Evolutionary conservation across 2,888 invertebrate genomes (phyloP), one percentile per base, ranked within the genome.

Genomic region (Hirtodrosophila alboralis): DNA sequence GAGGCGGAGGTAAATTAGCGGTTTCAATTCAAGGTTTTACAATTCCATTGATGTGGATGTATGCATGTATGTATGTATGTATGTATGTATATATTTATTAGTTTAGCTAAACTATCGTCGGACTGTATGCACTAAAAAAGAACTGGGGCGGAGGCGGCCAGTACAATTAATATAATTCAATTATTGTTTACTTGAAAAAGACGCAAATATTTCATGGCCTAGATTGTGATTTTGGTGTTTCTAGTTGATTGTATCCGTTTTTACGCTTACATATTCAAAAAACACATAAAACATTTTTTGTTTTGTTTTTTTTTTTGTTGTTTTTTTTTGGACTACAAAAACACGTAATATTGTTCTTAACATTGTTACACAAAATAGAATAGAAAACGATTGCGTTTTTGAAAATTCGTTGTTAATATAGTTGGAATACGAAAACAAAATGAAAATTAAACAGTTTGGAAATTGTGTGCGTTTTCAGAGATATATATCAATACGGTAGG

Each of bases 1-100:
- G 47, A 69, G 64, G 47, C 48, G 70, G 75, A 71, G 75, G 75
- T 70, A 70, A 75, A 58, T 37, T 70, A 63, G 53, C 65, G 75
- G 70, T 58, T 59, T 10, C 14, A 23, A 31, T 26, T 33, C 26
- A 41, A 28, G 40, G 37, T 16, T 49, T 27, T 38, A 53, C 26
- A 33, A 33, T 26, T 45, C 8, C 18, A n/a, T n/a, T n/a, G n/a
- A n/a, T n/a, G n/a, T n/a, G n/a, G n/a, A n/a, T n/a, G n/a, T n/a
- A n/a, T n/a, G n/a, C n/a, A n/a, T n/a, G n/a, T n/a, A n/a, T n/a
- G n/a, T n/a, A n/a, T n/a, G n/a, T n/a, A n/a, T n/a, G n/a, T n/a
- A n/a, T n/a, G n/a, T n/a, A n/a, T n/a, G n/a, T n/a, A n/a, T 7
- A 18, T 18, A 16, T 8, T 14, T 8, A 10, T 9, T 18, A 43